These are phyloP conservation scores for Listronotus bonariensis DNA, from an alignment of 1,140 invertebrate species.

Conservation along the genomic window DNA sequence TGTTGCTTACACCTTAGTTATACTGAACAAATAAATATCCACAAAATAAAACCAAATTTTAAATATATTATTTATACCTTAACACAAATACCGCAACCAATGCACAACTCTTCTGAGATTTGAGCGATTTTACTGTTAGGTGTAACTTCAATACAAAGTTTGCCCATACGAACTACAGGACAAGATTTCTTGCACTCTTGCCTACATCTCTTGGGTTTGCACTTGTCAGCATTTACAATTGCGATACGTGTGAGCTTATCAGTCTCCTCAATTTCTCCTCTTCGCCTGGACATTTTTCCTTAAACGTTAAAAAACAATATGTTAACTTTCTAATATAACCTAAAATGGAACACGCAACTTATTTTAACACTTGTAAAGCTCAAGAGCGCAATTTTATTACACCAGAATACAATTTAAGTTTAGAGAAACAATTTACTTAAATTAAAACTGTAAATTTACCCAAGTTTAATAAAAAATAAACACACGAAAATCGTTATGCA, in stretches of 20 bases:
- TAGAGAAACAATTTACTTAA: neutral
- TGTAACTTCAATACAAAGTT: conserved; percentile 98
- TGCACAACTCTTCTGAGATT: conserved; percentile 98
- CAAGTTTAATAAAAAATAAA: conserved; percentile 12
- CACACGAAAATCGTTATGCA: conserved; percentile 12
- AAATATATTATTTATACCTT: conserved; percentile 63
- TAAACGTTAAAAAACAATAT: conserved; percentile 39
- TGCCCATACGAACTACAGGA: conserved; percentile 98
- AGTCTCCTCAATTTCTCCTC: conserved; percentile 78
- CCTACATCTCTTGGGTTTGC: conserved; percentile 98
- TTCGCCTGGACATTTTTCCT: conserved; percentile 68
- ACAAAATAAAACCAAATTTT: too few species aligned
- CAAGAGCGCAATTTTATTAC: neutral
- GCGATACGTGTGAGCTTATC: conserved; percentile 96
- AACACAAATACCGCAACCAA: conserved; percentile 99
- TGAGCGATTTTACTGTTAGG: conserved; percentile 97
- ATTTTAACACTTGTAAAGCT: neutral
- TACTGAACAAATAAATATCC: too few species aligned
- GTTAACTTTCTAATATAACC: conserved; percentile 40
- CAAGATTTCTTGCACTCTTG: conserved; percentile 99
- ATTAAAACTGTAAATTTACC: neutral
- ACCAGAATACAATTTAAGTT: neutral
- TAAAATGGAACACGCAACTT: conserved; percentile 26
- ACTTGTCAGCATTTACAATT: conserved; percentile 97
- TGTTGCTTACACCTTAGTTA: too few species aligned